Evolutionary conservation across 2,113 vertebrate species (phyloP).

Genomic region (Paraplagusia blochii): DNA sequence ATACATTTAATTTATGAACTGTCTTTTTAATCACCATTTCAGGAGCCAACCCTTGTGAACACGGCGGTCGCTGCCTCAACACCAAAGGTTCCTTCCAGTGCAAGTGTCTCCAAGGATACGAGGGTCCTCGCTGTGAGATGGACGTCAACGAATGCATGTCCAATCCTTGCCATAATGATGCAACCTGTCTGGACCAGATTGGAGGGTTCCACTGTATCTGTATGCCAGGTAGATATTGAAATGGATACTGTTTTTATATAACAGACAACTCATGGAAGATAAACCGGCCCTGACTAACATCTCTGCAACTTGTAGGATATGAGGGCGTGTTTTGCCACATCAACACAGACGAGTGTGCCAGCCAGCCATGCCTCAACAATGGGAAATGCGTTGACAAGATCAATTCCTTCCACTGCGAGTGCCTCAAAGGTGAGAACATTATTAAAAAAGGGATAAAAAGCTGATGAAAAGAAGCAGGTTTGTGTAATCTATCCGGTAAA

Average conservation of each 20-base stretch:
- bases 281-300: neutral
- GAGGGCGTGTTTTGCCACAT: conserved; percentile 92
- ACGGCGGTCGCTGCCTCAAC: conserved; percentile 92
- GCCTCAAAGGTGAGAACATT: conserved; percentile 81
- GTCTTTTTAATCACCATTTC: conserved; percentile 11
- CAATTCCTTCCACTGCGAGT: conserved; percentile 93
- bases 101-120: conserved; percentile 89
- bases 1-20: neutral
- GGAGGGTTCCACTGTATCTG: conserved; percentile 97
- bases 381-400: conserved; percentile 93
- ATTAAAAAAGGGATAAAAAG: neutral
- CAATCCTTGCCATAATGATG: conserved; percentile 93
- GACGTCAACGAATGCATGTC: conserved; percentile 95
- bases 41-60: conserved; percentile 96
- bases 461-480: neutral
- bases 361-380: conserved; percentile 89
- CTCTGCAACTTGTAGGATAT: conserved; percentile 79
- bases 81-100: conserved; percentile 95
- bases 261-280: neutral
- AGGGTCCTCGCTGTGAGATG: conserved; percentile 91
- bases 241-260: neutral
- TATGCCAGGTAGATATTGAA: conserved; percentile 83
- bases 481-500: neutral
- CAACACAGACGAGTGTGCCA: conserved; percentile 90
- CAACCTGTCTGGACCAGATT: conserved; percentile 95